Evolutionary conservation across 2,113 vertebrate genomes (phyloP), one percentile per base, ranked within the genome.

Genomic region (Casuarius casuarius): DNA sequence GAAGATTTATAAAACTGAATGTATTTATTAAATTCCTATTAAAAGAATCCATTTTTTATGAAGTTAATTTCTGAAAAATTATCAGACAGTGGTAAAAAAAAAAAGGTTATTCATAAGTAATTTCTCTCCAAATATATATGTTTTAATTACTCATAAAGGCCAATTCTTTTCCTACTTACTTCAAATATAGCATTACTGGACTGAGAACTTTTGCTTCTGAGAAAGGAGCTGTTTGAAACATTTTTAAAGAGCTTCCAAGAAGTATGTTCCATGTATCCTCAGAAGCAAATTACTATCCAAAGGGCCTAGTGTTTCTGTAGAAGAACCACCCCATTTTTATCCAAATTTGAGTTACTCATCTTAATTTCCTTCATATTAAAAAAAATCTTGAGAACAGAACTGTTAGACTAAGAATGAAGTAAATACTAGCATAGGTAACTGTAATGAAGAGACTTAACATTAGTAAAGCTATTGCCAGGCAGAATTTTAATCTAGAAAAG

Each of bases 401-500:
- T 31, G 38, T 84, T 88, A 89, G 31, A 18, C 2, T 10, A 59
- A 16, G 31, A 87, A 86, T 75, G 4, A 87, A 89, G 7, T 28
- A 58, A 83, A 49, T 11, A 86, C 35, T 35, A 52, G 5, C 40
- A 54, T 48, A 78, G 48, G n/a, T 31, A 40, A 79, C 21, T 87
- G 21, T n/a, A 78, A 48, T 1, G 1, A 23, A 72, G 18, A 59
- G 14, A 35, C 38, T 77, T 70, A 51, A 51, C 21, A 83, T 56
- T 71, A 44, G 20, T 65, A 86, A 86, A 93, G n/a, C 33, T 54
- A 49, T 44, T 76, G 15, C 61, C 7, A 75, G 21, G 28, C 29
- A 89, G 71, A 88, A 84, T 77, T 44, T 87, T 91, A 87, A 95
- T 95, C 58, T 91, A 77, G 74, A 77, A 85, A 93, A 93, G 62